Percentiles rank a stretch among this genome's conserved stretches.
phyloP scores from a whole-genome alignment of 2,888 invertebrate genomes.

The Yponomeuta evonymella region DNA sequence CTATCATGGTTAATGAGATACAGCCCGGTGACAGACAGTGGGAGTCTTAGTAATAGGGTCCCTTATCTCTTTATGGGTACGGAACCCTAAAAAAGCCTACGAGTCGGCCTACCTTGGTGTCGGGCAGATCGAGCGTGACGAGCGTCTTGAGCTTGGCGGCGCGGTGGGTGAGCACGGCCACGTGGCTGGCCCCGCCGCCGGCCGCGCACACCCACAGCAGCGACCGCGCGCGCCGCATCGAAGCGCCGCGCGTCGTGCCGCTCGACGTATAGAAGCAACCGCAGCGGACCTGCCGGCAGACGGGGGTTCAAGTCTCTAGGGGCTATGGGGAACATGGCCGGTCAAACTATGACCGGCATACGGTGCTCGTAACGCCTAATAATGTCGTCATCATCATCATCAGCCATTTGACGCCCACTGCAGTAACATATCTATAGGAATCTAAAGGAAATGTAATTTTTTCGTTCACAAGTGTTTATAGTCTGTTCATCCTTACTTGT shows the following conservation, averaged over 20 bases:
- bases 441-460: too few relatives aligned
- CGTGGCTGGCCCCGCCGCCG: conserved; percentile 85
- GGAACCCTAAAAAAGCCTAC: too few relatives aligned
- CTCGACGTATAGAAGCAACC: conserved; percentile 91
- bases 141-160: conserved; percentile 84
- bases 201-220: conserved; percentile 94
- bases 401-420: too few relatives aligned
- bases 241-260: conserved; percentile 70
- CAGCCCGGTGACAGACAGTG: too few relatives aligned
- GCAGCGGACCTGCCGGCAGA: conserved; percentile 84
- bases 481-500: too few relatives aligned
- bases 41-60: too few relatives aligned
- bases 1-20: too few relatives aligned
- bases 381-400: too few relatives aligned
- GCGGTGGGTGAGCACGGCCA: conserved; percentile 86
- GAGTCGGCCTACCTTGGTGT: conserved; percentile 77
- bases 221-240: conserved; percentile 81
- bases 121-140: conserved; percentile 85
- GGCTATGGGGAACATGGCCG: not conserved
- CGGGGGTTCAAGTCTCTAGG: not conserved
- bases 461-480: not conserved
- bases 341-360: not conserved
- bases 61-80: too few relatives aligned
- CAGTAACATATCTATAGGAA: too few relatives aligned
- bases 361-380: not conserved